phyloP scores from a whole-genome alignment of 2,113 vertebrate genomes.

The Thamnaconus septentrionalis region DNA sequence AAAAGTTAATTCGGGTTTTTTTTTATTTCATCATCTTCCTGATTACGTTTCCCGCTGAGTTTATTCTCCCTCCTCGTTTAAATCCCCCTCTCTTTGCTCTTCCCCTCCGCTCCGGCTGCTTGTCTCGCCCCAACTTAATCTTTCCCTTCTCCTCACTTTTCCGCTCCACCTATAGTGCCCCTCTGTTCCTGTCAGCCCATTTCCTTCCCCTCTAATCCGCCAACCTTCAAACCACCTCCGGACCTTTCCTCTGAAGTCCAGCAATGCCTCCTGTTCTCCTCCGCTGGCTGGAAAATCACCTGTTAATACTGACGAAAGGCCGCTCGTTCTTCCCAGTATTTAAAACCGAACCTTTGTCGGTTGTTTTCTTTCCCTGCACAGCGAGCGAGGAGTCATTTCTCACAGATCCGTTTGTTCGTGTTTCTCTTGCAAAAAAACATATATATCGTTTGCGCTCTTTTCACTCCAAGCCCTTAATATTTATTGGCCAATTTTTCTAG shows the following conservation, averaged over 20 bases:
- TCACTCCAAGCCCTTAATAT: constrained; percentile 1
- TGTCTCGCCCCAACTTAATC: constrained; percentile 23
- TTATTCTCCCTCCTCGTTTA: constrained; percentile 14
- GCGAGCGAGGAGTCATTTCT: no score
- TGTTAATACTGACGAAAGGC: constrained; percentile 3
- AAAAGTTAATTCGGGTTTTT: not conserved
- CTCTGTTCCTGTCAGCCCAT: constrained; percentile 32
- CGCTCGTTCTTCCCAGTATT: no score
- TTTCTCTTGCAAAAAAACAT: constrained; percentile 4
- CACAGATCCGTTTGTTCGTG: no score
- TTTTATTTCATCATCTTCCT: not conserved
- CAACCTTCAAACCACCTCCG: constrained; percentile 53
- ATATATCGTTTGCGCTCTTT: not conserved
- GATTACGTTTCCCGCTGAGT: constrained; percentile 23
- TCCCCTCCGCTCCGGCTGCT: not conserved
- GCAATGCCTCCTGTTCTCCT: constrained; percentile 25
- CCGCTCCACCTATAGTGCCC: constrained; percentile 1
- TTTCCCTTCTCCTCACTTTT: constrained; percentile 9
- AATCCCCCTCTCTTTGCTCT: constrained; percentile 20
- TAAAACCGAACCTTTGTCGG: no score
- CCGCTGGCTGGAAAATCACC: not conserved
- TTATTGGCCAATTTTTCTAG: constrained; percentile 26
- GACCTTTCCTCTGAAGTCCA: constrained; percentile 21
- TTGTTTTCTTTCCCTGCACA: no score
- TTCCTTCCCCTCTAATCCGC: constrained; percentile 46